Evolutionary conservation across 2,797 vertebrate species (phyloP).

Genomic region (Lates japonicus): DNA sequence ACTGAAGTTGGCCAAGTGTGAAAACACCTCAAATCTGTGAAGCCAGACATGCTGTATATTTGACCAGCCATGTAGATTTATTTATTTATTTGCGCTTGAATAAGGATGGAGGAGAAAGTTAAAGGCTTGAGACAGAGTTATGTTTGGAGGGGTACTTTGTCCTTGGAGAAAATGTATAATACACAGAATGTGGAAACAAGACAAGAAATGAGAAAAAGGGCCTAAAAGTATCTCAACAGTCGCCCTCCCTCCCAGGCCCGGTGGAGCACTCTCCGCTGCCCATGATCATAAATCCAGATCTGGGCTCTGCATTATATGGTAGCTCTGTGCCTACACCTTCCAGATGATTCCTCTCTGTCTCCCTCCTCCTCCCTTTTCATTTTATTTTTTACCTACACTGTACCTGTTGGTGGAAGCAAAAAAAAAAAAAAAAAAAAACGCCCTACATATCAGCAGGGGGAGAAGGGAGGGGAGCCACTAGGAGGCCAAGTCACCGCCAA

Average conservation of each 20-base stretch:
- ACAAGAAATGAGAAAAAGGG: conserved; percentile 64
- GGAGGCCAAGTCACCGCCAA: conserved; percentile 68
- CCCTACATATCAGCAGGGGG: conserved; percentile 69
- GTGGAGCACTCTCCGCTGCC: conserved; percentile 46
- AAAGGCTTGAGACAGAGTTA: conserved; percentile 46
- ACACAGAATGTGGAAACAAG: conserved; percentile 64
- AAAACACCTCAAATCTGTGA: conserved; percentile 6
- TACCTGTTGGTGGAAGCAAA: conserved; percentile 72
- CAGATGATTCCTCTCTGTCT: conserved; percentile 58
- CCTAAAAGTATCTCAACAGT: conserved; percentile 58
- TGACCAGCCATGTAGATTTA: conserved; percentile 2
- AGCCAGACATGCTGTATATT: background rate
- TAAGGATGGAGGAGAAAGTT: conserved; percentile 39
- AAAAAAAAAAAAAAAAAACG: conserved; percentile 3
- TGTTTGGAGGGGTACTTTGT: conserved; percentile 45
- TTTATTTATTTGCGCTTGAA: conserved; percentile 34
- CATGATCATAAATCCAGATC: conserved; percentile 80
- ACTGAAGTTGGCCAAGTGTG: conserved; percentile 15
- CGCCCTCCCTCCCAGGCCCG: conserved; percentile 41
- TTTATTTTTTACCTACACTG: conserved; percentile 48
- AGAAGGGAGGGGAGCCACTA: conserved; percentile 38
- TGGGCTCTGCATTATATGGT: conserved; percentile 56
- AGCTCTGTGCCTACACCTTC: conserved; percentile 51
- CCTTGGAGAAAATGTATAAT: conserved; percentile 63
- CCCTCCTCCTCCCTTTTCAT: conserved; percentile 32